A percentile compares a stretch with the other conserved stretches of the same genome.
Evolutionary conservation across 1,140 invertebrate species (phyloP).

Genomic region (Brachionus asplanchnoidis): DNA sequence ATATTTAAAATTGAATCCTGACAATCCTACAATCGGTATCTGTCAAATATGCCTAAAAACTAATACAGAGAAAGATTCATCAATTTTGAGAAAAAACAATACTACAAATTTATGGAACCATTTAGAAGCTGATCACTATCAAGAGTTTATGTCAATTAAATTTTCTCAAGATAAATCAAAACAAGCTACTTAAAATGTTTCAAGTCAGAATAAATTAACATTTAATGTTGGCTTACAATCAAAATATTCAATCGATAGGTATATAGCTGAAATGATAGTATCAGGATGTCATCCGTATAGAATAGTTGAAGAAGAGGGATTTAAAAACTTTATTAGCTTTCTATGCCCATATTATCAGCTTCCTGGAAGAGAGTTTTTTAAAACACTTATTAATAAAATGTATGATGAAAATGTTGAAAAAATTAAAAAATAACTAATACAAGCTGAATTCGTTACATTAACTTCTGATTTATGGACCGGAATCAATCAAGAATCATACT

Average conservation of each 20-base stretch:
- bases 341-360: slow-evolving; percentile 1
- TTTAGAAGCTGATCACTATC: background rate
- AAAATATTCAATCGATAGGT: slow-evolving; percentile 12
- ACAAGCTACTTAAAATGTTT: slow-evolving; percentile 2
- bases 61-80: background rate
- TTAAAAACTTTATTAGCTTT: slow-evolving; percentile 2
- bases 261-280: background rate
- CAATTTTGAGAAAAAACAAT: background rate
- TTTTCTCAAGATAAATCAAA: background rate
- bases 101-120: background rate
- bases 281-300: background rate
- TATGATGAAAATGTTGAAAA: slow-evolving; percentile 27
- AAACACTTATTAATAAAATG: slow-evolving; percentile 16
- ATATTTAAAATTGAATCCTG: background rate
- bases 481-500: background rate
- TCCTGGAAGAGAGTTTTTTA: slow-evolving; percentile 3
- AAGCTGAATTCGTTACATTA: slow-evolving; percentile 13
- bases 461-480: slow-evolving; percentile 20
- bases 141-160: background rate
- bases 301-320: background rate
- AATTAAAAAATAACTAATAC: background rate
- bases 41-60: background rate
- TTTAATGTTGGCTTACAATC: background rate
- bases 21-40: background rate
- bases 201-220: background rate